phyloP scores from a whole-genome alignment of 2,888 invertebrate species.

The Caenorhabditis sp. region DNA sequence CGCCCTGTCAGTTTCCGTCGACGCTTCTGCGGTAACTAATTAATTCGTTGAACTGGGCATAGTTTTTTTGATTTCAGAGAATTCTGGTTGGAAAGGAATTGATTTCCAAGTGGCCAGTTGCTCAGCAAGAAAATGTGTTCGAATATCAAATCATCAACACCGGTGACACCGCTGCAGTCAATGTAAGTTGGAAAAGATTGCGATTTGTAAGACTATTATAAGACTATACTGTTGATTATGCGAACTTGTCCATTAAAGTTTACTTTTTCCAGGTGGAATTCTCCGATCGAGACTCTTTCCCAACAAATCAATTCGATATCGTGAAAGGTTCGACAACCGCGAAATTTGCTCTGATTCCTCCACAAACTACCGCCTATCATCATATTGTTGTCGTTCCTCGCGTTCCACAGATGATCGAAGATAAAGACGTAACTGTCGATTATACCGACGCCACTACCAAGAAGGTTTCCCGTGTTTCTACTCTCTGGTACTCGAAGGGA shows the following conservation, averaged over 20 bases:
- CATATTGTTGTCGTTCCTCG: slow-evolving; percentile 50
- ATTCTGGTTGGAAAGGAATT: slow-evolving; percentile 35
- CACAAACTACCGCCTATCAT: slow-evolving; percentile 21
- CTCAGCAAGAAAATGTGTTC: slow-evolving; percentile 26
- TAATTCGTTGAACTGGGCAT: neutral
- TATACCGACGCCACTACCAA: slow-evolving; percentile 24
- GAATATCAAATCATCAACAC: slow-evolving; percentile 50
- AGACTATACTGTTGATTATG: too few species aligned
- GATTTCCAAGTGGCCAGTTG: slow-evolving; percentile 13
- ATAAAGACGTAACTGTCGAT: slow-evolving; percentile 20
- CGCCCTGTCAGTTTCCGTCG: slow-evolving; percentile 16
- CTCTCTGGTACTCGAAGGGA: slow-evolving; percentile 21
- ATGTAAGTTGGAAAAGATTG: slow-evolving; percentile 17
- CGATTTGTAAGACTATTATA: neutral
- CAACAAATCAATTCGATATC: slow-evolving; percentile 44
- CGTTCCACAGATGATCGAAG: slow-evolving; percentile 1
- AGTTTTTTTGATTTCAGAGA: slow-evolving; percentile 13
- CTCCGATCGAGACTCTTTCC: slow-evolving; percentile 49
- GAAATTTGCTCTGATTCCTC: slow-evolving; percentile 26
- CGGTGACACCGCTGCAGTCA: slow-evolving; percentile 20
- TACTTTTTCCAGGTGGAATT: slow-evolving; percentile 37
- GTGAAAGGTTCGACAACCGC: slow-evolving; percentile 5
- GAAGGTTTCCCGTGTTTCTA: neutral
- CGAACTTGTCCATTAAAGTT: neutral
- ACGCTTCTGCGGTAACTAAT: slow-evolving; percentile 38